Evolutionary conservation across 64 coral and sea anemone genomes (phyloP).

Genomic region (Montipora capricornis): DNA sequence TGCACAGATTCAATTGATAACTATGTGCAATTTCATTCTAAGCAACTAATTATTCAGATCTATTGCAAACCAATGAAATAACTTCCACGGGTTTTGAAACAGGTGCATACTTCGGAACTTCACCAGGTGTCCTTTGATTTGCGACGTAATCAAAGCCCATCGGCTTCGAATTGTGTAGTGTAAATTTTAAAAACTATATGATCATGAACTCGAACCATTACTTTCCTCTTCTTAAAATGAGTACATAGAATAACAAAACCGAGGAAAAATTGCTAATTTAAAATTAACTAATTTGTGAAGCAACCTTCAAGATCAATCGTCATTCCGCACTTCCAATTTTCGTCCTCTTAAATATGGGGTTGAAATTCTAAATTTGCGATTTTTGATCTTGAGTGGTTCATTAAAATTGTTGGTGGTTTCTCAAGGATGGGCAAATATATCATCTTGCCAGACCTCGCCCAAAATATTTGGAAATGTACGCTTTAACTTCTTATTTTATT

Average conservation of each 20-base stretch:
- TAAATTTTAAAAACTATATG: background rate
- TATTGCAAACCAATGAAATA: conserved; percentile 70
- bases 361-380: conserved; percentile 12
- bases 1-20: conserved; percentile 53
- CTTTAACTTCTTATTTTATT: background rate
- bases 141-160: conserved; percentile 19
- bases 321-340: background rate
- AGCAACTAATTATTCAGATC: conserved; percentile 37
- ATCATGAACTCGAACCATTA: conserved; percentile 16
- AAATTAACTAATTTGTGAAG: conserved; percentile 19
- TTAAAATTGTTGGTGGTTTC: conserved; percentile 30
- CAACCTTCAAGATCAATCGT: background rate
- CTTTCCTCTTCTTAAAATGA: conserved; percentile 13
- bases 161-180: background rate
- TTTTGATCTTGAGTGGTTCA: conserved; percentile 1
- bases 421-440: conserved; percentile 14
- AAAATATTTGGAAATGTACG: background rate
- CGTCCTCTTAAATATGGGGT: background rate
- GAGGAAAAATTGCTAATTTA: background rate
- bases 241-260: background rate
- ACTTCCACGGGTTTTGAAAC: background rate
- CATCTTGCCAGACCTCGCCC: background rate
- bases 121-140: conserved; percentile 22
- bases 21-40: conserved; percentile 67
- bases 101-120: background rate